phyloP scores from a whole-genome alignment of 2,113 vertebrate genomes.

The Pithys albifrons region DNA sequence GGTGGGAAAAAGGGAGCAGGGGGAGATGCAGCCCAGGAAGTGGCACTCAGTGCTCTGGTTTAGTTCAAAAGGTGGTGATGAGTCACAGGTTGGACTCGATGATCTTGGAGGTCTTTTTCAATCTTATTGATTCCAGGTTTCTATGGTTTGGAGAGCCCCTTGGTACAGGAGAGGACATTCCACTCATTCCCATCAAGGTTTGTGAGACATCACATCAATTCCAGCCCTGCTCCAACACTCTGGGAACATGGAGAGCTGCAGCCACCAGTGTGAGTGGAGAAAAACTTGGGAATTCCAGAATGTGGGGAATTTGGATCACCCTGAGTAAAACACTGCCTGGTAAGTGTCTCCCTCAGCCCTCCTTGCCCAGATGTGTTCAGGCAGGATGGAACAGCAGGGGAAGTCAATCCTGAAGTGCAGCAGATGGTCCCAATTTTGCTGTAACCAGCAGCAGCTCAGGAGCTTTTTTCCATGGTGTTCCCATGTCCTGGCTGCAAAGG shows the following conservation, averaged over 20 bases:
- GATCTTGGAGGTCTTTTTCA: neutral
- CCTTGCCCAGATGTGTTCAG: neutral
- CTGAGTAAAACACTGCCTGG: neutral
- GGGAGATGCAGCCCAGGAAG: neutral
- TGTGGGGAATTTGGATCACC: neutral
- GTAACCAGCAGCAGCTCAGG: neutral
- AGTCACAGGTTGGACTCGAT: neutral
- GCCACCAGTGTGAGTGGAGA: fast-evolving
- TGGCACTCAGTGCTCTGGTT: neutral
- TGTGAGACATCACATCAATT: fast-evolving
- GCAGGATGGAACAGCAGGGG: neutral
- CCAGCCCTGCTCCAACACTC: fast-evolving
- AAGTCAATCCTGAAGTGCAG: neutral
- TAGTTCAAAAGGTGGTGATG: neutral
- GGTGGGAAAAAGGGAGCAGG: neutral
- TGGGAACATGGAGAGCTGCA: neutral
- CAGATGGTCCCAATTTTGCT: neutral
- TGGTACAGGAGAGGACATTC: neutral
- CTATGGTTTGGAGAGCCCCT: neutral
- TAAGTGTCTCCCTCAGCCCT: neutral
- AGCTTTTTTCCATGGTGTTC: neutral
- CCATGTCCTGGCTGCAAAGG: neutral
- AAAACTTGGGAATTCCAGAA: neutral
- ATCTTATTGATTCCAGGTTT: neutral
- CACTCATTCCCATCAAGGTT: neutral